Evolutionary conservation across 1,140 invertebrate species (phyloP).

Genomic region (Palaemon carinicauda): DNA sequence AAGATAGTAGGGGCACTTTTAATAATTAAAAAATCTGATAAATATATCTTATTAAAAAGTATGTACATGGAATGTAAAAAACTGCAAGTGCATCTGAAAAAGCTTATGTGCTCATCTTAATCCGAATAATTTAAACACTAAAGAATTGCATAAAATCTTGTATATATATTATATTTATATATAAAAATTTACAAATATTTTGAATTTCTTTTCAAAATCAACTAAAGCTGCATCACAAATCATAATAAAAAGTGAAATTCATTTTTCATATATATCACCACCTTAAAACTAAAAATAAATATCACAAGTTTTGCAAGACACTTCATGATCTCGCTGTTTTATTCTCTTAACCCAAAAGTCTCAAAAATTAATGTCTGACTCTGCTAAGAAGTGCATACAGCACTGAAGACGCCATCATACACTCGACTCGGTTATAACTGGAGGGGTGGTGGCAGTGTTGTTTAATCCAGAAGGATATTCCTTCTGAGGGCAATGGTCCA

Average conservation of each 20-base stretch:
- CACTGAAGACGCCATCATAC: conserved; percentile 50
- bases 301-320: background rate
- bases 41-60: conserved; percentile 49
- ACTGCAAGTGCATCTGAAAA: conserved; percentile 19
- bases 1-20: conserved; percentile 35
- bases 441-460: conserved; percentile 49
- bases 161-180: conserved; percentile 19
- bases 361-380: conserved; percentile 21
- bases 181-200: conserved; percentile 14
- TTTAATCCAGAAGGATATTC: conserved; percentile 30
- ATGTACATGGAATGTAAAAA: conserved; percentile 56
- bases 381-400: conserved; percentile 43
- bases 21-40: conserved; percentile 47
- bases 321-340: background rate
- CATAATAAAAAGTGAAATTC: too few species aligned
- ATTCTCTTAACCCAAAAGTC: background rate
- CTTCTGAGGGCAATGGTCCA: conserved; percentile 34
- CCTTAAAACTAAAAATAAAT: too few species aligned
- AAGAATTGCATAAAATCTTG: background rate
- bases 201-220: too few species aligned
- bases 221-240: too few species aligned
- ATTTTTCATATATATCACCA: too few species aligned
- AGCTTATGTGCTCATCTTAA: conserved; percentile 31
- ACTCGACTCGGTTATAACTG: conserved; percentile 47
- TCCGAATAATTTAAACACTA: background rate